Percentiles rank a stretch among this genome's conserved stretches.
Evolutionary conservation across 2,797 vertebrate species (phyloP).

Genomic region (Lemur catta): DNA sequence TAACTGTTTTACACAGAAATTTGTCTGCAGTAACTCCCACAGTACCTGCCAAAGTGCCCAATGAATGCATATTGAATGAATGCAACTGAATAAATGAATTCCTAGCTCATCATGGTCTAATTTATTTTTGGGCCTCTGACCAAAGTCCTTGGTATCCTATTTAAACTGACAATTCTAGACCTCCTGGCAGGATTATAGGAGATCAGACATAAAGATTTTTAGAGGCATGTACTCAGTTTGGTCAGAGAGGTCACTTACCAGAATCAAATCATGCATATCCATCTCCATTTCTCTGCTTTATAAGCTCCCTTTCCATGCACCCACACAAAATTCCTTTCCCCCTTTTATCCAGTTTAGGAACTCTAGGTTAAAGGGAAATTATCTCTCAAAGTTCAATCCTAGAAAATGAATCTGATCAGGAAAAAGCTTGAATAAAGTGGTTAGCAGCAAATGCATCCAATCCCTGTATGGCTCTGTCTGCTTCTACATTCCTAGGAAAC

Average conservation of each 20-base stretch:
- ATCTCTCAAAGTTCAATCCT: neutral
- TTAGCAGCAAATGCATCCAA: neutral
- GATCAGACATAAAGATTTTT: constrained; percentile 22
- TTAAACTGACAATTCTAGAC: neutral
- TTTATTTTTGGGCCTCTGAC: constrained; percentile 29
- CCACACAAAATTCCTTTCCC: neutral
- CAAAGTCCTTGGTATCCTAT: constrained; percentile 17
- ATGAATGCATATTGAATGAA: constrained; percentile 27
- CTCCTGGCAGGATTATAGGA: constrained; percentile 5
- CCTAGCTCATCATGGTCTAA: constrained; percentile 15
- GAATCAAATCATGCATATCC: neutral
- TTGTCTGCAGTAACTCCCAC: neutral
- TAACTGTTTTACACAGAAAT: constrained; percentile 31
- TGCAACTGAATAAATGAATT: constrained; percentile 51
- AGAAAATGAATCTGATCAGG: neutral
- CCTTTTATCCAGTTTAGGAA: neutral
- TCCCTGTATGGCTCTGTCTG: no score
- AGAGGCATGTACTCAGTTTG: neutral
- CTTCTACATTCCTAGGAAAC: neutral
- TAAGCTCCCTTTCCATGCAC: no score
- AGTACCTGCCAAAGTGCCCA: constrained; percentile 3
- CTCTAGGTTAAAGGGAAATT: neutral
- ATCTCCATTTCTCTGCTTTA: neutral
- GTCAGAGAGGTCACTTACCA: neutral
- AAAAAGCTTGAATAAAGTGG: neutral